Base-by-base conservation (phyloP, 2,797 vertebrate species). In the Erethizon dorsatum region DNA sequence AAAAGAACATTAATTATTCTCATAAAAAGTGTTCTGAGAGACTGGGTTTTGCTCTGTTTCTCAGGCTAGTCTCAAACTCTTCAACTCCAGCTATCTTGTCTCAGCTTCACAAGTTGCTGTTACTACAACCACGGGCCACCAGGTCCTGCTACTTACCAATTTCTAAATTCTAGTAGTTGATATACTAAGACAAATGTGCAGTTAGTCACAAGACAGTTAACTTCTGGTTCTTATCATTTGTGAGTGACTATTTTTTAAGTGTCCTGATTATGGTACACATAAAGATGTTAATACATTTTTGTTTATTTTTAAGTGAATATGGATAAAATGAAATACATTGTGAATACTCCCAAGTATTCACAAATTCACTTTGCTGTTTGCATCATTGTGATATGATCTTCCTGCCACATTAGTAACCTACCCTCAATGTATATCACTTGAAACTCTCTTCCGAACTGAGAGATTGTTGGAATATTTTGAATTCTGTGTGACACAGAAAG, bases 321-420 rank as follows among this genome's bases (percentile, higher is more conserved):
- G 78, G 50, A 5, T 59, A 45, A 26, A 95, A 91, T 69, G 26
- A 89, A 93, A 89, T 91, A 88, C 71, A 69, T 59, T 92, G 13
- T 71, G 61, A 78, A 94, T 83, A 94, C 57, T 94, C 20, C 12
- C 96, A 71, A 75, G 95, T 97, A 83, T 95, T 96, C 24, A 31
- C 71, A 94, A 90, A 31, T 57, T 8, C 84, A 1, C 37, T 59
- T 79, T 90, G 65, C n/a, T 94, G 20, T 97, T 77, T 28, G n/a
- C 10, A 52, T 91, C 80, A 71, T 54, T 85, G n/a, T 67, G 5
- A 90, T 85, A 24, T 85, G 73, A 67, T 96, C n/a, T 91, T 79
- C 78, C 5, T 97, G 57, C 50, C 13, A 33, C 54, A 69, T 22
- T 89, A 63, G 31, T 88, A 90, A 84, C n/a, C n/a, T 73, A 45